These are phyloP conservation scores for Brassicogethes aeneus DNA, from an alignment of 2,888 invertebrate genomes.

Conservation along the genomic window DNA sequence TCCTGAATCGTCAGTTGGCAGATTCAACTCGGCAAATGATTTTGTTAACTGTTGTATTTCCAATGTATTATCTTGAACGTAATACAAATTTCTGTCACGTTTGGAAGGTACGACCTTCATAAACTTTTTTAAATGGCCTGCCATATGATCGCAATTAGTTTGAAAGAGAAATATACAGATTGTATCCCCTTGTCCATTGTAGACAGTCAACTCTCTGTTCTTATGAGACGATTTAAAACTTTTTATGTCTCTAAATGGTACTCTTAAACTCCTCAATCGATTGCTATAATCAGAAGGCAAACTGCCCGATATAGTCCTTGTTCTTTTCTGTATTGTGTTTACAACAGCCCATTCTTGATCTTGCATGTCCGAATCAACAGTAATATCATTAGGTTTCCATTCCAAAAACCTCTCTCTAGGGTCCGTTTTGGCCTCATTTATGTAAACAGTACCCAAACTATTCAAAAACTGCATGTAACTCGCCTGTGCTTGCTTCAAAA, in stretches of 20 bases:
- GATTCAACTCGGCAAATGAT: constrained; percentile 81
- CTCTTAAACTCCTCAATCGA: constrained; percentile 45
- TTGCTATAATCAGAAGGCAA: constrained; percentile 38
- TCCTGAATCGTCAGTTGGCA: constrained; percentile 63
- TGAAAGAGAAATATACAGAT: constrained; percentile 82
- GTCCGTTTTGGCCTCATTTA: constrained; percentile 51
- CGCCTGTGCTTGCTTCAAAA: constrained; percentile 57
- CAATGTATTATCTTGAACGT: constrained; percentile 58
- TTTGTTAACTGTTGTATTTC: constrained; percentile 64
- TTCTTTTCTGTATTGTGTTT: constrained; percentile 60
- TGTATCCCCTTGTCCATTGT: constrained; percentile 61
- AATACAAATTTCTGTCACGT: constrained; percentile 60
- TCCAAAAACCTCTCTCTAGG: constrained; percentile 50
- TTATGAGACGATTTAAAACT: constrained; percentile 49
- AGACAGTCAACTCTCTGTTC: constrained; percentile 46
- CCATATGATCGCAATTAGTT: constrained; percentile 74
- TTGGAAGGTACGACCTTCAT: constrained; percentile 59
- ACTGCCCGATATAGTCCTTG: constrained; percentile 51
- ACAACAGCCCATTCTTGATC: constrained; percentile 83
- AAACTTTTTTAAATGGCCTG: constrained; percentile 52
- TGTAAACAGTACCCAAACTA: constrained; percentile 56
- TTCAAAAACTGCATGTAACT: constrained; percentile 51
- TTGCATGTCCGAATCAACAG: constrained; percentile 66
- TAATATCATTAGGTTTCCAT: constrained; percentile 76
- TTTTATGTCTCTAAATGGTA: constrained; percentile 54